These are phyloP conservation scores for Hirundo rustica DNA, from an alignment of 2,797 vertebrate genomes.

Conservation along the genomic window DNA sequence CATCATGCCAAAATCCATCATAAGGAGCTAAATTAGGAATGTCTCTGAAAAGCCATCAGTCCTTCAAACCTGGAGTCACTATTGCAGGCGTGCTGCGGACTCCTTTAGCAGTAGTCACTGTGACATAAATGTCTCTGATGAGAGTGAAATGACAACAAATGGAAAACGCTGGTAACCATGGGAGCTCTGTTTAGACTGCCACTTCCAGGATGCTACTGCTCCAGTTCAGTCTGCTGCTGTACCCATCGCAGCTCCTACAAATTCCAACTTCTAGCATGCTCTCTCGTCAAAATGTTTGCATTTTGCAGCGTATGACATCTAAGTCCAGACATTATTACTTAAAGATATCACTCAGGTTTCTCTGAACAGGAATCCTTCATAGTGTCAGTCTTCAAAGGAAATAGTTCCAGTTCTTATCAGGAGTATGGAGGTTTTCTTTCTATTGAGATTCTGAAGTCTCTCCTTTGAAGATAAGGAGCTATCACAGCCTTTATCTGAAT, in stretches of 20 bases:
- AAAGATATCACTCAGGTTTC: background rate
- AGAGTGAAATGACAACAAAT: constrained; percentile 42
- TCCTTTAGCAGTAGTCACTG: background rate
- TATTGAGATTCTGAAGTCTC: constrained; percentile 27
- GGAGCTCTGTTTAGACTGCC: constrained; percentile 35
- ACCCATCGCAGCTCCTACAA: background rate
- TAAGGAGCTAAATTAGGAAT: background rate
- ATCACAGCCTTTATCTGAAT: constrained; percentile 44
- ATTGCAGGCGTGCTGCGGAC: background rate
- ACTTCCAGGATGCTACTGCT: constrained; percentile 27
- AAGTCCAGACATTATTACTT: background rate
- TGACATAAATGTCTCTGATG: constrained; percentile 10
- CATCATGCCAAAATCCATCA: background rate
- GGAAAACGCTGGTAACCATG: constrained; percentile 23
- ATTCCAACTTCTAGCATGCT: background rate
- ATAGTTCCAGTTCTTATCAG: constrained; percentile 41
- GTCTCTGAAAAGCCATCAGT: background rate
- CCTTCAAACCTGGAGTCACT: background rate
- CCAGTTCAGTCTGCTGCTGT: background rate
- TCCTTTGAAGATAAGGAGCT: constrained; percentile 54
- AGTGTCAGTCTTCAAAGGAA: constrained; percentile 45
- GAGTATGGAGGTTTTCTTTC: background rate
- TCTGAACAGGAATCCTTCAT: constrained; percentile 10
- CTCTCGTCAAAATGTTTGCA: background rate
- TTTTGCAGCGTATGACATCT: background rate